A percentile compares a stretch with the other conserved stretches of the same genome.
Conservation (phyloP, 2,797 vertebrate species). For the Garrulus glandarius region DNA sequence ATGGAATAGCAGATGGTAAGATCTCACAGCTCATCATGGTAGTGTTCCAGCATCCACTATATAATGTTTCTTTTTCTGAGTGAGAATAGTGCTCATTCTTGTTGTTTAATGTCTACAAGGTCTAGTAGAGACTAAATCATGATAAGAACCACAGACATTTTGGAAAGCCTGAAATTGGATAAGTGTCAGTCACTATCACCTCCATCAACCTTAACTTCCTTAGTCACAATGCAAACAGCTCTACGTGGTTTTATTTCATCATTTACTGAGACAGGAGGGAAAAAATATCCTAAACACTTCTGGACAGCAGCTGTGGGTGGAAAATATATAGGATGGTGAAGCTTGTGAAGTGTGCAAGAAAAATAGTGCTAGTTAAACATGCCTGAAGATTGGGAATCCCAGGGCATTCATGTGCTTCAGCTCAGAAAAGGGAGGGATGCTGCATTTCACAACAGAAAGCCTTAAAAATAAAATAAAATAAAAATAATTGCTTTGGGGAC, state of each 20-base stretch:
- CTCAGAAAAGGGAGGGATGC: constrained; percentile 56
- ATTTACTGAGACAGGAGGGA: background rate
- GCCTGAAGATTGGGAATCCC: constrained; percentile 45
- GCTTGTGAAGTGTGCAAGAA: constrained; percentile 12
- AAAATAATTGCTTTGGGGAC: constrained; percentile 78
- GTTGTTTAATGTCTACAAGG: constrained; percentile 52
- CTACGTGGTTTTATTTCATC: constrained; percentile 41
- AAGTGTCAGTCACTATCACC: constrained; percentile 51
- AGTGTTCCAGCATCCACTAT: constrained; percentile 13
- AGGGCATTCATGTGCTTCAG: constrained; percentile 13
- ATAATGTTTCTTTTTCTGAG: constrained; percentile 51
- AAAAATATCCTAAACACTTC: constrained; percentile 47
- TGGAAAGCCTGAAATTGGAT: constrained; percentile 58
- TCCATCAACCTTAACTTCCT: constrained; percentile 61
- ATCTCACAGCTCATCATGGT: constrained; percentile 2
- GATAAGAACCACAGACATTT: constrained; percentile 56
- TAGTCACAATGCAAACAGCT: constrained; percentile 65
- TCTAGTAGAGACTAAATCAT: constrained; percentile 61
- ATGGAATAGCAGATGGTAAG: constrained; percentile 37
- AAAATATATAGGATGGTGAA: background rate
- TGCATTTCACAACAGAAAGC: constrained; percentile 65
- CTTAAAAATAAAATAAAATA: constrained; percentile 67
- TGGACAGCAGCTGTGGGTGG: constrained; percentile 37
- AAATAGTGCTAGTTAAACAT: constrained; percentile 27
- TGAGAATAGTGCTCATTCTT: constrained; percentile 34